A percentile compares a stretch with the other conserved stretches of the same genome.
These are phyloP conservation scores for Eulithis testata DNA, from an alignment of 2,888 invertebrate species.

Conservation along the genomic window DNA sequence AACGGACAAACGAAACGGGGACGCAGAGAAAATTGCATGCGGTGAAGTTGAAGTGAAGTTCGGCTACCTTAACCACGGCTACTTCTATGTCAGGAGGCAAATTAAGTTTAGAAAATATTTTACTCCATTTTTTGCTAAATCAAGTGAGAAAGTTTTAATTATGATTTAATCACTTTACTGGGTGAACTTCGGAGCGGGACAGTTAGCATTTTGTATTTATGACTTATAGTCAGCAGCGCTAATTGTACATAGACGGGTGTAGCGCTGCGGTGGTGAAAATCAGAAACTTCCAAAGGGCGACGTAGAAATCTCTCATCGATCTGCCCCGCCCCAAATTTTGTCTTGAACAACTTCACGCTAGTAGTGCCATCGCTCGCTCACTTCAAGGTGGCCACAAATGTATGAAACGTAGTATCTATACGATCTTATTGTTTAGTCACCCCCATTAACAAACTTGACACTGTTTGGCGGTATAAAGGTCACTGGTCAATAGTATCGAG, in stretches of 20 bases:
- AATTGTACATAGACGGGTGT: not conserved
- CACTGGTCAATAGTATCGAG: constrained; percentile 56
- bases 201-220: too few species aligned
- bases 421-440: constrained; percentile 72
- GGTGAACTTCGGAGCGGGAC: too few species aligned
- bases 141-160: too few species aligned
- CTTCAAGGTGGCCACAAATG: constrained; percentile 70
- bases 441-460: constrained; percentile 71
- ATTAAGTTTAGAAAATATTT: too few species aligned
- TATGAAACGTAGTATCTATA: constrained; percentile 80
- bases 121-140: too few species aligned
- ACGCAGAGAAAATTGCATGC: too few species aligned
- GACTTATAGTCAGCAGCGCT: not conserved
- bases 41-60: too few species aligned
- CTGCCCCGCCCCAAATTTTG: constrained; percentile 62
- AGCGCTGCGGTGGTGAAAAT: constrained; percentile 51
- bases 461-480: constrained; percentile 64
- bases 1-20: too few species aligned
- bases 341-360: constrained; percentile 71
- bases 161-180: too few species aligned
- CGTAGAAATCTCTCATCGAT: constrained; percentile 68
- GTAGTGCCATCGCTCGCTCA: constrained; percentile 62
- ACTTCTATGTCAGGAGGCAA: too few species aligned
- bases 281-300: constrained; percentile 55
- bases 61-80: too few species aligned